Conservation (phyloP, 2,888 invertebrate genomes). For the Temnothorax ravouxi region DNA sequence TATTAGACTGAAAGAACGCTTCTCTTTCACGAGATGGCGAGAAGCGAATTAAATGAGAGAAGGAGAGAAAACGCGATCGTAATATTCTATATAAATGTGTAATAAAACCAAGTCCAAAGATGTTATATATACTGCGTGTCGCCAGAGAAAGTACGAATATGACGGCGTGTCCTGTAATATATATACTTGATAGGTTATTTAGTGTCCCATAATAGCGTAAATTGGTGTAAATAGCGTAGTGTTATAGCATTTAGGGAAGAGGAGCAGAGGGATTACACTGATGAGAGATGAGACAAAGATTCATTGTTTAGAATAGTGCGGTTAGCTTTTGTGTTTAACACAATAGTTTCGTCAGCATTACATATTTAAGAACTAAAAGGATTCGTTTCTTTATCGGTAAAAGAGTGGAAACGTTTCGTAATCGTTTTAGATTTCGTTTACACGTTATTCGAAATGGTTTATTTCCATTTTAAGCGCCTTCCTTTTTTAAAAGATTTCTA, state of each 20-base stretch:
- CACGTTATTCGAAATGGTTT: conserved; percentile 31
- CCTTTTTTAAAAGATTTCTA: conserved; percentile 56
- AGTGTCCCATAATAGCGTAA: conserved; percentile 80
- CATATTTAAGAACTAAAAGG: conserved; percentile 20
- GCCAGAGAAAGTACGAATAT: conserved; percentile 75
- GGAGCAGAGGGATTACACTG: conserved; percentile 50
- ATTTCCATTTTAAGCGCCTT: conserved; percentile 48
- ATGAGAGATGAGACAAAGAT: conserved; percentile 54
- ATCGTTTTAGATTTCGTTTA: conserved; percentile 48
- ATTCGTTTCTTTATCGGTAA: conserved; percentile 25
- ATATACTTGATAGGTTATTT: conserved; percentile 84
- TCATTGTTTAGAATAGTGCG: conserved; percentile 43
- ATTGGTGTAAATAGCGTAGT: conserved; percentile 85
- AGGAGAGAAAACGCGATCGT: conserved; percentile 62
- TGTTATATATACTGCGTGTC: conserved; percentile 85
- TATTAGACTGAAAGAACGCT: conserved; percentile 67
- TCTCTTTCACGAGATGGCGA: conserved; percentile 51
- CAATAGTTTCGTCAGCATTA: conserved; percentile 41
- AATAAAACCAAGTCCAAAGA: conserved; percentile 86
- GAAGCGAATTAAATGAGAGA: conserved; percentile 50
- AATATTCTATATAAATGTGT: conserved; percentile 85
- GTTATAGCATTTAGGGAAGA: conserved; percentile 67
- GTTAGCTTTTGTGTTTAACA: conserved; percentile 47
- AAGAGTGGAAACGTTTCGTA: neutral
- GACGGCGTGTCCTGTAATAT: conserved; percentile 84